These are phyloP conservation scores for Bombyx huttoni DNA, from an alignment of 2,888 invertebrate species.

Conservation along the genomic window DNA sequence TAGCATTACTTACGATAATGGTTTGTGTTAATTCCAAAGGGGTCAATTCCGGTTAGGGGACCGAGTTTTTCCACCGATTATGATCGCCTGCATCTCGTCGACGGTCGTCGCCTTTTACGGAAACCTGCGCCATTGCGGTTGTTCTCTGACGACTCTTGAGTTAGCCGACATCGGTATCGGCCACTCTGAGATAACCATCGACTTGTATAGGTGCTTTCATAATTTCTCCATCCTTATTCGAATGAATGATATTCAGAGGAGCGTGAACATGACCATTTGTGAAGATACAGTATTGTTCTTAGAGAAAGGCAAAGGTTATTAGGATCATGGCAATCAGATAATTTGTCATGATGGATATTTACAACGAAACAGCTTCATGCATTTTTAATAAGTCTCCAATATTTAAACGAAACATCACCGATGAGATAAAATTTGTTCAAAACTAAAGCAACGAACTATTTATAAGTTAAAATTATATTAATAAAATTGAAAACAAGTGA, in stretches of 20 bases:
- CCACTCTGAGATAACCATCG: conserved; percentile 44
- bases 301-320: neutral
- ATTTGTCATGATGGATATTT: no score
- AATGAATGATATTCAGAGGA: conserved; percentile 21
- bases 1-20: conserved; percentile 17
- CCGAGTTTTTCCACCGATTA: conserved; percentile 60
- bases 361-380: neutral
- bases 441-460: conserved; percentile 19
- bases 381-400: no score
- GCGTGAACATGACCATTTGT: conserved; percentile 4
- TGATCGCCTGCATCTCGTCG: conserved; percentile 43
- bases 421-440: no score
- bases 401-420: no score
- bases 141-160: conserved; percentile 65
- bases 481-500: conserved; percentile 30
- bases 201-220: conserved; percentile 49
- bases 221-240: conserved; percentile 48
- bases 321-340: neutral
- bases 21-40: conserved; percentile 29
- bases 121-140: conserved; percentile 43
- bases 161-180: conserved; percentile 44
- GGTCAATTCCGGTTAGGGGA: conserved; percentile 62
- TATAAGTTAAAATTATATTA: conserved; percentile 24
- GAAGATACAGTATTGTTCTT: neutral
- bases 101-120: conserved; percentile 55